Evolutionary conservation across 2,888 invertebrate species (phyloP), one percentile per base, ranked within the genome.

Genomic region (Ethmia dodecea): DNA sequence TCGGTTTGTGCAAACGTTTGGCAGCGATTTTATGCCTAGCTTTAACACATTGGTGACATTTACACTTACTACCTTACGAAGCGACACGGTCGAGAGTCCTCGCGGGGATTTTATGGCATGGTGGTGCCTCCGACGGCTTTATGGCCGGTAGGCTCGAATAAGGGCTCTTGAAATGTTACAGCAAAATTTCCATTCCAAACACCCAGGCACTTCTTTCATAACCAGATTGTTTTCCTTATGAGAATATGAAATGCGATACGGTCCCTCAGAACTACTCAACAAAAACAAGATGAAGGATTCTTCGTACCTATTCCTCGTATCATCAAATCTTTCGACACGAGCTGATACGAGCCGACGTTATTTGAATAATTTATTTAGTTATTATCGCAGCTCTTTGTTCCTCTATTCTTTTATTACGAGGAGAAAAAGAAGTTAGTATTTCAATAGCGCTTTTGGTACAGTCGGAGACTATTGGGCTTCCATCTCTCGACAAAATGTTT

Each of bases 311-410:
- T 67, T 65, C 50, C 45, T 51, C 49, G 54, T 56, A 55, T 57
- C 62, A 60, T 64, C 60, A 70, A 70, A 71, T 71, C 60, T 69
- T 63, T 66, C 53, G 55, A 52, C 59, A 60, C 52, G 49, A 58
- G 47, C 42, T 55, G 55, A 61, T 65, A 64, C 54, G 56, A 49
- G 49, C 52, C 45, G 52, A 60, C 60, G 63, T 55, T 47, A 51
- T 51, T 73, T 74, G 72, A 76, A 78, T 77, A 69, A 71, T 66
- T 70, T 71, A 72, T 72, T 59, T 61, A 37, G 54, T 63, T 72
- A 68, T 70, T 69, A 72, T 65, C 55, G 42, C 47, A 37, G 38
- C 45, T 47, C 56, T 55, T 64, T 65, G 59, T 68, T 60, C 48
- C 53, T 45, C 55, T 57, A 54, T 62, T 63, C 47, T 43, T 45